Evolutionary conservation across 2,113 vertebrate species (phyloP).

Genomic region (Coracopsis vasa): DNA sequence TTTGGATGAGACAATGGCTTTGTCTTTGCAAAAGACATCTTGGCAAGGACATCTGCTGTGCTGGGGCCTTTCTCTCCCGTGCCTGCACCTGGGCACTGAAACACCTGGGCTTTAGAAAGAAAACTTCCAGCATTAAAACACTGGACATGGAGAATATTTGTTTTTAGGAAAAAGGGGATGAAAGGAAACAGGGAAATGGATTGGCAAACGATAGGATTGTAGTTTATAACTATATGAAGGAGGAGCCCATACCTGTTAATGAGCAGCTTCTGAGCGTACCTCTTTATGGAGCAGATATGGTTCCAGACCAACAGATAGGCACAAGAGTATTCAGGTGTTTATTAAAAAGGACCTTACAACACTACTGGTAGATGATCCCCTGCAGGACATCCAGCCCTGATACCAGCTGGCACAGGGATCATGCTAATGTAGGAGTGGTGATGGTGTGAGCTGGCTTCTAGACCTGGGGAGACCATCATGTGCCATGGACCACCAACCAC

Average conservation of each 20-base stretch:
- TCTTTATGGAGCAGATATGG: not conserved
- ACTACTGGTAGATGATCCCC: too few relatives aligned
- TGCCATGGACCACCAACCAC: not conserved
- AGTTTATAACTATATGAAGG: not conserved
- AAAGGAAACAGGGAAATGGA: not conserved
- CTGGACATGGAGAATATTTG: not conserved
- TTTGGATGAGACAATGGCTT: not conserved
- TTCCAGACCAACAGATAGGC: not conserved
- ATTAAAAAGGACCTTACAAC: not conserved
- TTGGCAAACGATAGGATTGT: not conserved
- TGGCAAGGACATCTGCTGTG: accelerated
- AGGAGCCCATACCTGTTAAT: not conserved
- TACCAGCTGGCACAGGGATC: not conserved
- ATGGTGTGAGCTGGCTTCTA: not conserved
- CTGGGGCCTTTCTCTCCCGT: not conserved
- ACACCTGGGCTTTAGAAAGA: not conserved
- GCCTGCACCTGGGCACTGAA: not conserved
- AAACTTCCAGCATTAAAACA: not conserved
- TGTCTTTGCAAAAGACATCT: not conserved
- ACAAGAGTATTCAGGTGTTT: not conserved
- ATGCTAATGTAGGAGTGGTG: not conserved
- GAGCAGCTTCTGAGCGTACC: not conserved
- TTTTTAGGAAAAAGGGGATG: not conserved
- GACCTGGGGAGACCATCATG: not conserved
- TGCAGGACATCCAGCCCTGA: not conserved